Base-by-base conservation (phyloP, 2,113 vertebrate species). In the Chitala chitala region DNA sequence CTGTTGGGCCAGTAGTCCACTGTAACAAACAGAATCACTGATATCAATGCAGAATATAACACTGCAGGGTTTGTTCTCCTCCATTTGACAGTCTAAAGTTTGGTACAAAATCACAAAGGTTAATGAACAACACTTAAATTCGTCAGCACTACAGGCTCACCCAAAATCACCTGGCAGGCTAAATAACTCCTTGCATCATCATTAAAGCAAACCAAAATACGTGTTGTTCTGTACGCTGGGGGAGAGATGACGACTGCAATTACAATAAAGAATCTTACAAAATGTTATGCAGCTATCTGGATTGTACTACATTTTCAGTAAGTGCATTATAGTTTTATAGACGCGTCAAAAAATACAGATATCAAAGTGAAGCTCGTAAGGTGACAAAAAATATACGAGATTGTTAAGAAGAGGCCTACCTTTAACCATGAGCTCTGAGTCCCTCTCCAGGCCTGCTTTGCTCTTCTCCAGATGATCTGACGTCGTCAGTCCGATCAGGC, bases 361-460 rank as follows among this genome's bases (percentile, higher is more conserved):
- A n/a, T n/a, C n/a, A n/a, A n/a, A n/a, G n/a, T n/a, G 3, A 1
- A 36, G 13, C 31, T 61, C 36, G 55, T n/a, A n/a, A n/a, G n/a
- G n/a, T n/a, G n/a, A n/a, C n/a, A n/a, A 58, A 13, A 29, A 58
- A 26, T 5, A 29, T 15, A 20, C 36, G 26, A 61, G 29, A 61
- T 33, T 15, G 31, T 61, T 31, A 36, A 38, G 26, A 4, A 36
- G 26, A 46, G 71, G 75, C 89, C 81, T 81, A 99, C 96, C 96
- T 92, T 98, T 96, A 70, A 98, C 91, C 0, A 96, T 85, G 53
- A 90, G 80, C 0, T 95, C 94, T 0, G 90, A 82, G 8, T 97
- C 94, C 24, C 95, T 93, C 79, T 95, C 94, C 40, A 88, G 71
- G 0, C 84, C 87, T 79, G 81, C 88, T 2, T 90, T 92, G 29